Percentiles rank a stretch among this genome's conserved stretches.
Conservation (phyloP, 92 coral and sea anemone genomes). For the Porites cylindrica region DNA sequence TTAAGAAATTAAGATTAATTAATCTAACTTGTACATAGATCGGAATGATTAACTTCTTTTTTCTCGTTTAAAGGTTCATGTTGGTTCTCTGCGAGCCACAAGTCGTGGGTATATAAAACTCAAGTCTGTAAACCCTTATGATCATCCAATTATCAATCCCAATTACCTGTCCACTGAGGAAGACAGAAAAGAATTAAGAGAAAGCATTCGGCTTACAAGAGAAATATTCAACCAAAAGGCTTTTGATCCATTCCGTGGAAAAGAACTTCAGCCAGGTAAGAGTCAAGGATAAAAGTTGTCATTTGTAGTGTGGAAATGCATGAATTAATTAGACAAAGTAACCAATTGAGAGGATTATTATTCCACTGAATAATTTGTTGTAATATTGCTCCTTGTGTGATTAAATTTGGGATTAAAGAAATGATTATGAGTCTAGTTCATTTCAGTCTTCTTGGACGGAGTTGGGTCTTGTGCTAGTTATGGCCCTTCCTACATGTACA, state of each 20-base stretch:
- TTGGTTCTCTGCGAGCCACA: constrained; percentile 77
- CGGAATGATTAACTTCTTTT: not conserved
- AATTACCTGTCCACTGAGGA: constrained; percentile 84
- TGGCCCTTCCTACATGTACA: no score
- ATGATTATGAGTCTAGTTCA: no score
- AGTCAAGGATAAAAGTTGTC: not conserved
- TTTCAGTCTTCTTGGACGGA: no score
- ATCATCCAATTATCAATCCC: constrained; percentile 79
- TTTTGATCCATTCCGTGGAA: constrained; percentile 82
- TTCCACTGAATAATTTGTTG: no score
- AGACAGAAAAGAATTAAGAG: constrained; percentile 81
- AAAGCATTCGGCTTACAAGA: constrained; percentile 72
- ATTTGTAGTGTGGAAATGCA: not conserved
- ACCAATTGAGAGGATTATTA: no score
- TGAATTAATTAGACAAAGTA: not conserved
- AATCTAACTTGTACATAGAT: not conserved
- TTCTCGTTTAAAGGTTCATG: constrained; percentile 69
- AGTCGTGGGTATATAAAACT: constrained; percentile 84
- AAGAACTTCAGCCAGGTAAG: constrained; percentile 85
- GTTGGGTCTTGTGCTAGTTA: no score
- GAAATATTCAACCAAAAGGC: constrained; percentile 85
- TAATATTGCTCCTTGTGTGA: no score
- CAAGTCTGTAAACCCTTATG: constrained; percentile 73
- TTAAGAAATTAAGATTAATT: no score
- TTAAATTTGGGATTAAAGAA: no score